These are phyloP conservation scores for Rapana venosa DNA, from an alignment of 2,888 invertebrate species.

Conservation along the genomic window DNA sequence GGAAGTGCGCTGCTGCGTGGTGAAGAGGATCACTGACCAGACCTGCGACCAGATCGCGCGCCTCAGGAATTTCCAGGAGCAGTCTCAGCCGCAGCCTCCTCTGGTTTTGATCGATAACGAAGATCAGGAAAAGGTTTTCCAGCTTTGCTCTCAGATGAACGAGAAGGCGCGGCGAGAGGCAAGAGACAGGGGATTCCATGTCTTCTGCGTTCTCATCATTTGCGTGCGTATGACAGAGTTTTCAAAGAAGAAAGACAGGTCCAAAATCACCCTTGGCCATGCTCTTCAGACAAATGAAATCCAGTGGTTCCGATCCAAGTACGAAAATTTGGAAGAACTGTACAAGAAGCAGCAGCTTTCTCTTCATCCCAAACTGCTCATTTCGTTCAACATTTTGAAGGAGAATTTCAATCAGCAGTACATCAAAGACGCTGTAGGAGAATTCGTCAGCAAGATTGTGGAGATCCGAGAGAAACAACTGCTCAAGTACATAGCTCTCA, in stretches of 20 bases:
- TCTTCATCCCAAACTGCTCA: constrained; percentile 58
- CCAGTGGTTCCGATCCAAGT: constrained; percentile 59
- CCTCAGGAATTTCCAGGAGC: constrained; percentile 57
- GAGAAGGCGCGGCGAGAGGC: constrained; percentile 45
- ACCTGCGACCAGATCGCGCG: constrained; percentile 60
- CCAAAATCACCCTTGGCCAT: constrained; percentile 49
- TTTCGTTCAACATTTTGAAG: constrained; percentile 67
- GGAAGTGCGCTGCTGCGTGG: constrained; percentile 60
- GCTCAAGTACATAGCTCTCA: constrained; percentile 59
- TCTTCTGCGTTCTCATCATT: constrained; percentile 56
- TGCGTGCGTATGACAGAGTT: constrained; percentile 47
- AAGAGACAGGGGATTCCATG: constrained; percentile 36
- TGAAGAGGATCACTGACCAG: constrained; percentile 59
- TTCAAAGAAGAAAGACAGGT: constrained; percentile 33
- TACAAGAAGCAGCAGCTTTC: constrained; percentile 42
- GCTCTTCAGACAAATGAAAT: constrained; percentile 55
- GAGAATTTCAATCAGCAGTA: constrained; percentile 62
- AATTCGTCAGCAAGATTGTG: constrained; percentile 55
- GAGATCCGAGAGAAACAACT: constrained; percentile 52
- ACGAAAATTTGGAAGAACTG: constrained; percentile 53
- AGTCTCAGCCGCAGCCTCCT: constrained; percentile 57
- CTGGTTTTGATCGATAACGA: constrained; percentile 63
- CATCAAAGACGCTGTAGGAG: constrained; percentile 57
- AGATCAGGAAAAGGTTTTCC: constrained; percentile 55
- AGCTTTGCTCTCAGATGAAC: constrained; percentile 51